phyloP scores from a whole-genome alignment of 1,140 invertebrate species.

The Drosophila leontia region DNA sequence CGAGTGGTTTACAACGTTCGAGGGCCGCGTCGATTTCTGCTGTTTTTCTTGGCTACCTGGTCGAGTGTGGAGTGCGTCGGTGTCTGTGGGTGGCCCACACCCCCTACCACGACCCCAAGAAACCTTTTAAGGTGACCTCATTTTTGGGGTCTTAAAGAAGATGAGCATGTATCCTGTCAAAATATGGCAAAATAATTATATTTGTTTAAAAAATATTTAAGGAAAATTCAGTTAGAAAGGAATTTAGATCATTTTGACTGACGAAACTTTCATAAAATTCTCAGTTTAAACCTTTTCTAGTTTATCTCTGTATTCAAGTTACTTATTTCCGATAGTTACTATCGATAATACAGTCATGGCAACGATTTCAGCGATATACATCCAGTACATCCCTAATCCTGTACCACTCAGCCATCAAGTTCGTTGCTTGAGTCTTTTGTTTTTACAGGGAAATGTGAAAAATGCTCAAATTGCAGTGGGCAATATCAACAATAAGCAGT shows the following conservation, averaged over 20 bases:
- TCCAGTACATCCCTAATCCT: slow-evolving; percentile 21
- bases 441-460: slow-evolving; percentile 66
- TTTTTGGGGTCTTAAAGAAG: slow-evolving; percentile 4
- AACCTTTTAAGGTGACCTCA: slow-evolving; percentile 23
- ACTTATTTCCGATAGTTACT: too few species aligned
- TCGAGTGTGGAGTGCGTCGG: slow-evolving; percentile 18
- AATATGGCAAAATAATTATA: background rate
- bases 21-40: slow-evolving; percentile 23
- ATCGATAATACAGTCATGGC: background rate
- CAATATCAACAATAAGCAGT: slow-evolving; percentile 69
- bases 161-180: background rate
- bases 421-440: slow-evolving; percentile 79
- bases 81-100: slow-evolving; percentile 46
- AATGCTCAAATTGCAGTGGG: slow-evolving; percentile 70
- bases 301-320: background rate
- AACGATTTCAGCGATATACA: background rate
- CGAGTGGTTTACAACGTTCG: slow-evolving; percentile 69
- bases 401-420: slow-evolving; percentile 33
- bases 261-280: too few species aligned
- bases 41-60: slow-evolving; percentile 60
- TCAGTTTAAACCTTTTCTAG: too few species aligned
- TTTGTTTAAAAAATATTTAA: too few species aligned
- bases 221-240: background rate
- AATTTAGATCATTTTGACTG: background rate
- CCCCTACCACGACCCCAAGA: background rate